Base-by-base conservation (phyloP, 2,113 vertebrate genomes). In the Scalopus aquaticus region DNA sequence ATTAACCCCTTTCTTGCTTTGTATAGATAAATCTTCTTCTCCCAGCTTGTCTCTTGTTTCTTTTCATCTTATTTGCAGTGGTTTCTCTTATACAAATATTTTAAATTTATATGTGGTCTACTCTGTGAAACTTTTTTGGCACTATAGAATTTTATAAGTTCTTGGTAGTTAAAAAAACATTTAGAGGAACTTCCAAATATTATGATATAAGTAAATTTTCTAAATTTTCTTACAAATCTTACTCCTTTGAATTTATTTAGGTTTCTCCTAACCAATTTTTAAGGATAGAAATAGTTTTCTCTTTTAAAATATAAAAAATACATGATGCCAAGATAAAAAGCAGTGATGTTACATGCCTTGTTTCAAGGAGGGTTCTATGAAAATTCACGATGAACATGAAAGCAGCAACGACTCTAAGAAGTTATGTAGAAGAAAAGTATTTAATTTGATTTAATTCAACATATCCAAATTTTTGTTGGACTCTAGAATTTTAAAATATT, bases 231-330 rank as follows among this genome's bases (percentile, higher is more conserved):
- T 91, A 72, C 13, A 37, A 39, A 56, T 70, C 15, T 86, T 76
- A 62, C 46, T 91, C 26, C 70, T 42, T n/a, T 82, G 49, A 56
- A 72, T 39, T 82, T 82, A 26, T 56, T 69, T 69, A 82, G 51
- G 16, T 37, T 72, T 78, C 20, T 91, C 62, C 60, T 86, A 67
- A 67, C 49, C n/a, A 76, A 3, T 70, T 28, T 69, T 67, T 30
- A 0, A 92, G 69, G 32, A 22, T 65, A 84, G 17, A 60, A 58
- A 8, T 85, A 56, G 22, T 54, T 17, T 56, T 88, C 6, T 65
- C 9, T 91, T 83, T 69, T 69, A 73, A 88, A 88, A 49, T 73
- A 60, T 32, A 37, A 69, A 90, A 69, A 74, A 51, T 79, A 85
- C 1, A 5, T 42, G 15, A 80, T 73, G 35, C 30, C 39, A 73